Percentiles rank a stretch among this genome's conserved stretches.
These are phyloP conservation scores for Amorpha juglandis DNA, from an alignment of 2,888 invertebrate species.

Conservation along the genomic window DNA sequence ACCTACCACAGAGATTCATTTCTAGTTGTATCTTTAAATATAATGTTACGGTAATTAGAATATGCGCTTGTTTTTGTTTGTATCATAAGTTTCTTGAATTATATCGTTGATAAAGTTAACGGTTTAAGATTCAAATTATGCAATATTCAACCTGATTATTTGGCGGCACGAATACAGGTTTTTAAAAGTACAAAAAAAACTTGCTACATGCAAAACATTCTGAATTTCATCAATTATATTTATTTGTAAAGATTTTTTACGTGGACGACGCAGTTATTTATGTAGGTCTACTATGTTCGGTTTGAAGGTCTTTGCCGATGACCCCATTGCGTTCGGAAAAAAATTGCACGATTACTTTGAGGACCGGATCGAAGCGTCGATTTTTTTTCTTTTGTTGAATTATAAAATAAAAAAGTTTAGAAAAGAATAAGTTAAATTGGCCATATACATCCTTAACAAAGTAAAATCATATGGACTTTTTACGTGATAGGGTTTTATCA, in stretches of 20 bases:
- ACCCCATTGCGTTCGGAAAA: conserved; percentile 8
- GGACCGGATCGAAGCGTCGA: conserved; percentile 10
- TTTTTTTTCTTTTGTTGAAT: background rate
- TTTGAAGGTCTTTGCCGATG: conserved; percentile 13
- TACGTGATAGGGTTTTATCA: background rate
- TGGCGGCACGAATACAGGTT: too few species aligned
- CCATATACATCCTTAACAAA: background rate
- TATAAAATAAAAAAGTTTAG: background rate
- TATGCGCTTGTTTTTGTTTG: too few species aligned
- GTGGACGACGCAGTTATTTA: background rate
- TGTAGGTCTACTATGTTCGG: background rate
- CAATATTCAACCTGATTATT: too few species aligned
- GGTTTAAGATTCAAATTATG: too few species aligned
- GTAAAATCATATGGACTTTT: background rate
- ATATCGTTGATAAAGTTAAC: too few species aligned
- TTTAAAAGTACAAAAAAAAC: too few species aligned
- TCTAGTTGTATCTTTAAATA: too few species aligned
- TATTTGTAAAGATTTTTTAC: background rate
- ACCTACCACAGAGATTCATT: too few species aligned
- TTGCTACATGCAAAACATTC: too few species aligned
- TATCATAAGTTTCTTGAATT: too few species aligned
- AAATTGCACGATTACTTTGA: background rate
- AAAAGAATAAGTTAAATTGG: background rate
- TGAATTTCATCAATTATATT: too few species aligned
- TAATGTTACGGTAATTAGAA: too few species aligned